phyloP scores from a whole-genome alignment of 2,797 vertebrate species.

The Takifugu rubripes region DNA sequence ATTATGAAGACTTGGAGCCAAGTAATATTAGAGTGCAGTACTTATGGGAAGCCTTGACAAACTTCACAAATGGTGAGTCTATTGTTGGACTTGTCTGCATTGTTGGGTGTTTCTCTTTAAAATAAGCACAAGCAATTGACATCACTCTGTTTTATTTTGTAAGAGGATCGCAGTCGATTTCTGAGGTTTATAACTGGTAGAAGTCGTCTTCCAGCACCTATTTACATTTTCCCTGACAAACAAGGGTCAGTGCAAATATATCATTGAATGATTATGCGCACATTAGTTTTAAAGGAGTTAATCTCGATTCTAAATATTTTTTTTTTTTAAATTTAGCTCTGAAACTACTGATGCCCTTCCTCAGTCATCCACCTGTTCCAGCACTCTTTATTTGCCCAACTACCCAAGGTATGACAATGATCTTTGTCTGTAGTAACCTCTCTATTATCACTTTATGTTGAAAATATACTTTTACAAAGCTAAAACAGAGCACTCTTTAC shows the following conservation, averaged over 20 bases:
- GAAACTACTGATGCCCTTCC: conserved; percentile 93
- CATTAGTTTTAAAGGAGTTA: background rate
- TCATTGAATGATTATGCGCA: background rate
- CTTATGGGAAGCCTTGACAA: conserved; percentile 95
- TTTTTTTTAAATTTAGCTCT: conserved; percentile 67
- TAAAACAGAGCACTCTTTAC: background rate
- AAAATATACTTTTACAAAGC: no score
- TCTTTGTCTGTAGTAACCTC: background rate
- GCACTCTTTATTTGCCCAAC: conserved; percentile 93
- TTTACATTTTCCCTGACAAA: conserved; percentile 95
- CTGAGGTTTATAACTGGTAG: conserved; percentile 96
- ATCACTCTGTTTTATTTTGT: conserved; percentile 28
- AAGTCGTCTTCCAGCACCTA: conserved; percentile 94
- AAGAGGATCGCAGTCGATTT: conserved; percentile 98
- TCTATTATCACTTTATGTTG: background rate
- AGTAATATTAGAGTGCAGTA: conserved; percentile 88
- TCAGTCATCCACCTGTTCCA: conserved; percentile 96
- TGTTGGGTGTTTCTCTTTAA: background rate
- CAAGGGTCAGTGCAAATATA: conserved; percentile 77
- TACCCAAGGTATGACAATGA: conserved; percentile 82
- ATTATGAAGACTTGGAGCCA: conserved; percentile 91
- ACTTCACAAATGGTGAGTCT: conserved; percentile 91
- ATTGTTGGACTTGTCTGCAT: background rate
- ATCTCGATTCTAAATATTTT: conserved; percentile 1
- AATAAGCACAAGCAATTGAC: no score